phyloP scores from a whole-genome alignment of 1,140 invertebrate species.

The Lepidotrigona ventralis region DNA sequence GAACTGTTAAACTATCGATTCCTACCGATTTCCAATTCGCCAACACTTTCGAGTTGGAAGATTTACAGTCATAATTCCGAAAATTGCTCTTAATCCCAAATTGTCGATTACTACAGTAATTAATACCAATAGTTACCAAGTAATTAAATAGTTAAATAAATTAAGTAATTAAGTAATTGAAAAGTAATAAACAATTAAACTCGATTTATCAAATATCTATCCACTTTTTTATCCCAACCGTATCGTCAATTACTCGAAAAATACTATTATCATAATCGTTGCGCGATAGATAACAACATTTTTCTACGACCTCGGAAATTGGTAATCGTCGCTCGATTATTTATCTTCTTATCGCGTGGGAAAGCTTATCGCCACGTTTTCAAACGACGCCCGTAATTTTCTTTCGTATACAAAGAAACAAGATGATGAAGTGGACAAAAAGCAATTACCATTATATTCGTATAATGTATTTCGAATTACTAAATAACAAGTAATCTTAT shows the following conservation, averaged over 20 bases:
- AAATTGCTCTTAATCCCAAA: too few species aligned
- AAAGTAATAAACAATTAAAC: background rate
- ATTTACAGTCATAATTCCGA: too few species aligned
- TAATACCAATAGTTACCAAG: background rate
- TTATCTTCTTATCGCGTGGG: conserved; percentile 14
- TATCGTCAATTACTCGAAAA: background rate
- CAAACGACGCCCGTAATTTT: background rate
- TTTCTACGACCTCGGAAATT: background rate
- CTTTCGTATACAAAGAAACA: background rate
- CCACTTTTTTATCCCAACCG: background rate
- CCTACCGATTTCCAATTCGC: too few species aligned
- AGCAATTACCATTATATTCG: too few species aligned
- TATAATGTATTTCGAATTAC: too few species aligned
- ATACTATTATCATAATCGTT: background rate
- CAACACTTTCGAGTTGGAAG: too few species aligned
- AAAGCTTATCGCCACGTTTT: conserved; percentile 9
- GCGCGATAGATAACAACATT: background rate
- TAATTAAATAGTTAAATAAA: background rate
- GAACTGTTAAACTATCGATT: background rate
- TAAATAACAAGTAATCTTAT: too few species aligned
- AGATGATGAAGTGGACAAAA: too few species aligned
- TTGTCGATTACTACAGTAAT: background rate
- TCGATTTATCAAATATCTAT: background rate
- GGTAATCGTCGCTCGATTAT: conserved; percentile 1
- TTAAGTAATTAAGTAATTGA: too few species aligned